These are phyloP conservation scores for Agelastica alni DNA, from an alignment of 2,888 invertebrate species.

Conservation along the genomic window DNA sequence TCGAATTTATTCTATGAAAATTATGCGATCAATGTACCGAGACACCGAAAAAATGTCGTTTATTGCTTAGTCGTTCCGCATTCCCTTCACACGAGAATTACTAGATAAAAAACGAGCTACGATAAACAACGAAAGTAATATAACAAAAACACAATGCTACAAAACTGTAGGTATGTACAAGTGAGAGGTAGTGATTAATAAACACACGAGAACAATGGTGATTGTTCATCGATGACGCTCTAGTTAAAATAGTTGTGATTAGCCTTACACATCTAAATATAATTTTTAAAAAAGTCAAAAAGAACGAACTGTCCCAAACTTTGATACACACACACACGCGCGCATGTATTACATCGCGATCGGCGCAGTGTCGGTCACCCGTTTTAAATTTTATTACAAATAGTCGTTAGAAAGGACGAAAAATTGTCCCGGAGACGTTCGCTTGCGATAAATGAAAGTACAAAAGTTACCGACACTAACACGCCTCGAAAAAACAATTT, in stretches of 20 bases:
- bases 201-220: slow-evolving; percentile 42
- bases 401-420: too few species aligned
- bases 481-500: slow-evolving; percentile 22
- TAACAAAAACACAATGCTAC: slow-evolving; percentile 29
- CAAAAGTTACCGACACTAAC: slow-evolving; percentile 18
- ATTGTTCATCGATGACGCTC: too few species aligned
- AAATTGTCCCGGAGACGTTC: too few species aligned
- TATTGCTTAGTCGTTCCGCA: slow-evolving; percentile 56
- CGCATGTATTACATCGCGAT: slow-evolving; percentile 21
- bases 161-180: slow-evolving; percentile 37
- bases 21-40: slow-evolving; percentile 3
- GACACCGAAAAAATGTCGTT: slow-evolving; percentile 42
- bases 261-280: slow-evolving; percentile 50
- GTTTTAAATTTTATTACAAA: too few species aligned
- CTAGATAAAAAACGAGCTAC: slow-evolving; percentile 30
- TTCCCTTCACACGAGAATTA: slow-evolving; percentile 40
- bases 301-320: slow-evolving; percentile 48
- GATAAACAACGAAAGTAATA: slow-evolving; percentile 30
- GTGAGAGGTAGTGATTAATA: slow-evolving; percentile 46
- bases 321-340: too few species aligned
- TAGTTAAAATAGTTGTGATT: slow-evolving; percentile 45
- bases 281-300: slow-evolving; percentile 41
- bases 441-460: too few species aligned
- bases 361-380: slow-evolving; percentile 20
- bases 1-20: slow-evolving; percentile 16